These are phyloP conservation scores for Ammodytes marinus DNA, from an alignment of 2,113 vertebrate genomes.

Conservation along the genomic window DNA sequence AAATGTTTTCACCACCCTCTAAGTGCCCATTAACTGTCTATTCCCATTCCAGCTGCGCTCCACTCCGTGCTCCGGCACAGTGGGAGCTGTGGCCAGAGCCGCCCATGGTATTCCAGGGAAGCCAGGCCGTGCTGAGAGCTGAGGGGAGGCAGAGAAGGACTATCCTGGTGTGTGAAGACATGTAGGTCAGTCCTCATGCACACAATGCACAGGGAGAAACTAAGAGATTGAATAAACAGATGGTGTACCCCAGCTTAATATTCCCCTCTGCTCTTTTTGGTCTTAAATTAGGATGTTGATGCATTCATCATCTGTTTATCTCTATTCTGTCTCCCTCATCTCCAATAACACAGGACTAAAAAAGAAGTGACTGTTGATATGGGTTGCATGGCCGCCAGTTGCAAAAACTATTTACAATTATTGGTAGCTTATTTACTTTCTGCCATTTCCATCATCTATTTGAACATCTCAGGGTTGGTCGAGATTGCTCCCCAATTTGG, in stretches of 20 bases:
- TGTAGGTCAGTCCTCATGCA: slow-evolving; percentile 70
- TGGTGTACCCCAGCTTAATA: slow-evolving; percentile 23
- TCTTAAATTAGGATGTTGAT: slow-evolving; percentile 44
- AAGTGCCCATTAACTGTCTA: slow-evolving; percentile 84
- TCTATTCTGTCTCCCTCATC: slow-evolving; percentile 5
- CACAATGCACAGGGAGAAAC: slow-evolving; percentile 51
- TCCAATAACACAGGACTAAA: not conserved
- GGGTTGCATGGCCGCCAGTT: slow-evolving; percentile 12
- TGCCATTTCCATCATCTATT: slow-evolving; percentile 95
- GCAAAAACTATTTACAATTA: slow-evolving; percentile 89
- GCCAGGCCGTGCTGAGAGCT: slow-evolving; percentile 46
- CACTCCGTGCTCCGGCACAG: slow-evolving; percentile 60
- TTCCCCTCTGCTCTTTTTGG: slow-evolving; percentile 17
- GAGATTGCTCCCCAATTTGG: slow-evolving; percentile 95
- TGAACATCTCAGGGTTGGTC: slow-evolving; percentile 82
- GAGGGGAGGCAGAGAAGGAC: slow-evolving; percentile 27
- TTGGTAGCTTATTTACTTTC: slow-evolving; percentile 93
- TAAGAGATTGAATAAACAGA: slow-evolving; percentile 62
- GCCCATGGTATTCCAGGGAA: slow-evolving; percentile 68
- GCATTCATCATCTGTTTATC: slow-evolving; percentile 79
- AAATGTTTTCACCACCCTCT: slow-evolving; percentile 79
- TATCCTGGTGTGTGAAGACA: slow-evolving; percentile 58
- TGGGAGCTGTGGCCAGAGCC: slow-evolving; percentile 72
- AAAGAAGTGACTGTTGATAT: not conserved
- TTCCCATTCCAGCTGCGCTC: slow-evolving; percentile 77